Base-by-base conservation (phyloP, 2,113 vertebrate species). In the Excalfactoria chinensis region DNA sequence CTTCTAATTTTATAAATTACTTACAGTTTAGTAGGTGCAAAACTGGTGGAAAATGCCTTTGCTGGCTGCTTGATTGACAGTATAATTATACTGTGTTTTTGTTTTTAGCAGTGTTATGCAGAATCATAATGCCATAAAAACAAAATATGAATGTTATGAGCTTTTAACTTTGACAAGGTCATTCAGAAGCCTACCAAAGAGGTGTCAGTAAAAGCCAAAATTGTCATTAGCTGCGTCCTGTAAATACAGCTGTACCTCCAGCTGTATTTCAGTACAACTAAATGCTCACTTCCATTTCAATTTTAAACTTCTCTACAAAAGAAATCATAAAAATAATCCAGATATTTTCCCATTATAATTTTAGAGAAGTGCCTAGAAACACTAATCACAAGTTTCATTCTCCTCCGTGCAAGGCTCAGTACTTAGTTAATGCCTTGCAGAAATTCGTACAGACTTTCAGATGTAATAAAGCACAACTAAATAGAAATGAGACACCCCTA, bases 111-210 rank as follows among this genome's bases (percentile, higher is more conserved):
- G 96, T 97, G 97, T 97, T 97, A 98, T 93, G 96, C 96, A 97
- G 97, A 98, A 97, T 92, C 71, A 71, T 97, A 97, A 97, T 92
- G 91, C 95, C 95, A 95, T 95, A 94, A 97, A 97, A 97, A 95
- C 95, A 97, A 98, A 98, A 97, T 97, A 96, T 86, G 93, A 97
- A 96, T 91, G 96, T 96, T 97, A 97, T 84, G 93, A 98, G 98
- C 97, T 98, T 98, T 98, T 98, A 98, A 96, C 96, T 97, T 97
- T 98, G 97, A 98, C 97, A 98, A 97, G 97, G 98, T 98, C 97
- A 97, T 90, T 93, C 95, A 93, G 94, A 96, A 97, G 86, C 58
- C 2, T 87, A 96, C 90, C 91, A 92, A 87, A 94, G 93, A 92
- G 95, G 96, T 96, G 97, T 95, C 95, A 95, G 73, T 84, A 94